Conservation (phyloP, 2,797 vertebrate species). For the Gorsachius magnificus region DNA sequence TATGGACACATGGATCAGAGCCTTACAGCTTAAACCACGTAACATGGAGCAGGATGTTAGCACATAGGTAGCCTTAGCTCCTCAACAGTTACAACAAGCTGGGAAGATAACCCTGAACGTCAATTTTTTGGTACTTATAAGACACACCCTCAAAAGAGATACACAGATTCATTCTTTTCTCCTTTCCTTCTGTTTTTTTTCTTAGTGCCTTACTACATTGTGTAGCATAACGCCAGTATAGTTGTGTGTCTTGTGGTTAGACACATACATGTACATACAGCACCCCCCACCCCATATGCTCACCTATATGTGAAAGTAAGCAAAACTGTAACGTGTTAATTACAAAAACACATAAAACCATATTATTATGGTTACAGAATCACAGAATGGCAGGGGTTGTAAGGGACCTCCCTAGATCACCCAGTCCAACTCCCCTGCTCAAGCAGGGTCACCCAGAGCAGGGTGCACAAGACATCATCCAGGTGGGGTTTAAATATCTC, state of each 20-base stretch:
- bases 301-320: background rate
- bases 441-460: no score
- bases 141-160: background rate
- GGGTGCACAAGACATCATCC: no score
- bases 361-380: background rate
- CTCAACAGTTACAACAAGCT: background rate
- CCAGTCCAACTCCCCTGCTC: no score
- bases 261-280: rapidly evolving
- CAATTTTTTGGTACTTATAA: background rate
- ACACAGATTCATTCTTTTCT: background rate
- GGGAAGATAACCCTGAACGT: background rate
- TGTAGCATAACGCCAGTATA: rapidly evolving
- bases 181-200: background rate
- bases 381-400: no score
- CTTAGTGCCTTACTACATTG: rapidly evolving
- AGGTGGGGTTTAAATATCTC: no score
- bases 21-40: background rate
- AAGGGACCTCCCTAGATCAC: no score
- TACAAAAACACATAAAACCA: background rate
- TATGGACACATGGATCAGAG: background rate
- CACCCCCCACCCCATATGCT: rapidly evolving
- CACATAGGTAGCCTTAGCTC: background rate
- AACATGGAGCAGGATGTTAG: background rate
- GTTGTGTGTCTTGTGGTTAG: background rate
- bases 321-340: background rate